Evolutionary conservation across 2,797 vertebrate genomes (phyloP).

Genomic region (Enteromius anoplus): DNA sequence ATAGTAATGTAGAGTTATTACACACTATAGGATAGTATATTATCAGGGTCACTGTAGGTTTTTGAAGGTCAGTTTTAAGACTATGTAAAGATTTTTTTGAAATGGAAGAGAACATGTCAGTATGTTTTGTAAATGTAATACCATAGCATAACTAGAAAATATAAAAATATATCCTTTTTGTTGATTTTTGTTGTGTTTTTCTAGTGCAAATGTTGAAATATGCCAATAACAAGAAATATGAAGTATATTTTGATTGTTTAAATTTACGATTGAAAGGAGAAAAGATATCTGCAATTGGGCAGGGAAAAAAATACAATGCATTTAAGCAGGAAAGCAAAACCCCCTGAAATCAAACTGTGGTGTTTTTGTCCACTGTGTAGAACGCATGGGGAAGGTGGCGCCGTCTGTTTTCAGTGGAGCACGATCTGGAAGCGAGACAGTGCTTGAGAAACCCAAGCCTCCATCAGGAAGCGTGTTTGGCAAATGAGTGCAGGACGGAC

Average conservation of each 20-base stretch:
- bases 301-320: neutral
- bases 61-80: neutral
- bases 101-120: neutral
- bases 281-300: neutral
- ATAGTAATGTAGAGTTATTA: neutral
- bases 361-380: constrained; percentile 65
- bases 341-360: neutral
- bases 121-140: neutral
- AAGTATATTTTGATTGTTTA: too few relatives aligned
- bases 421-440: constrained; percentile 87
- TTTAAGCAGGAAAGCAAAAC: neutral
- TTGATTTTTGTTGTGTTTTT: too few relatives aligned
- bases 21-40: neutral
- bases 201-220: too few relatives aligned
- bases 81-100: neutral
- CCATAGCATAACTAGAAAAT: neutral
- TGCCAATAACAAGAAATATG: too few relatives aligned
- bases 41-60: neutral
- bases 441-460: constrained; percentile 79
- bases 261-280: neutral
- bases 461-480: constrained; percentile 86
- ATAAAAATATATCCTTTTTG: neutral
- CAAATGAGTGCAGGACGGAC: constrained; percentile 56
- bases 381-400: constrained; percentile 85
- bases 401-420: constrained; percentile 88